A percentile compares a stretch with the other conserved stretches of the same genome.
Evolutionary conservation across 1,140 invertebrate genomes (phyloP).

Genomic region (Doryteuthis pealeii): DNA sequence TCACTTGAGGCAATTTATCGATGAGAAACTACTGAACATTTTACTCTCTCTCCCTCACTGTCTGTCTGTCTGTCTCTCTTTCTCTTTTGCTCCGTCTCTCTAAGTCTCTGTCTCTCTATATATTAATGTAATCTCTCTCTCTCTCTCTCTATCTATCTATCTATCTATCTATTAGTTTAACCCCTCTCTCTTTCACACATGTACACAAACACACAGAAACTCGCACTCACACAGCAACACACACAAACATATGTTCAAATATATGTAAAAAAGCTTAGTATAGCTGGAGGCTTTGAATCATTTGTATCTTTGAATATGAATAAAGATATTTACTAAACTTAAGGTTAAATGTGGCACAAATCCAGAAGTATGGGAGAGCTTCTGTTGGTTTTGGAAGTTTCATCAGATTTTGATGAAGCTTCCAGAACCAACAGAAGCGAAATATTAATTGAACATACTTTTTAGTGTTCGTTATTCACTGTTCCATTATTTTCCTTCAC

Average conservation of each 20-base stretch:
- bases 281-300: too few species aligned
- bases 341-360: too few species aligned
- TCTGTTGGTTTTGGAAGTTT: too few species aligned
- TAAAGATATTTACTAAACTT: too few species aligned
- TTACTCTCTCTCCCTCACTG: background rate
- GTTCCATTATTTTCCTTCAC: too few species aligned
- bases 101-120: background rate
- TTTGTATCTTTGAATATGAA: too few species aligned
- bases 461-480: too few species aligned
- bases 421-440: too few species aligned
- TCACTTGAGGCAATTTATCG: background rate
- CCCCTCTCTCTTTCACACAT: background rate
- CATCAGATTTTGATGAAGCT: too few species aligned
- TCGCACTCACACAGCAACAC: background rate
- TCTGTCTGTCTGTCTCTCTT: background rate
- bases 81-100: background rate
- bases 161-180: background rate
- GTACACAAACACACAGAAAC: background rate
- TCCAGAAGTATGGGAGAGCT: too few species aligned
- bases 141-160: background rate
- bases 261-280: background rate
- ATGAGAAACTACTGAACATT: background rate
- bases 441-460: too few species aligned
- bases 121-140: background rate
- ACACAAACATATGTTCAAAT: background rate